Evolutionary conservation across 2,113 vertebrate genomes (phyloP), one percentile per base, ranked within the genome.

Genomic region (Lontra canadensis): DNA sequence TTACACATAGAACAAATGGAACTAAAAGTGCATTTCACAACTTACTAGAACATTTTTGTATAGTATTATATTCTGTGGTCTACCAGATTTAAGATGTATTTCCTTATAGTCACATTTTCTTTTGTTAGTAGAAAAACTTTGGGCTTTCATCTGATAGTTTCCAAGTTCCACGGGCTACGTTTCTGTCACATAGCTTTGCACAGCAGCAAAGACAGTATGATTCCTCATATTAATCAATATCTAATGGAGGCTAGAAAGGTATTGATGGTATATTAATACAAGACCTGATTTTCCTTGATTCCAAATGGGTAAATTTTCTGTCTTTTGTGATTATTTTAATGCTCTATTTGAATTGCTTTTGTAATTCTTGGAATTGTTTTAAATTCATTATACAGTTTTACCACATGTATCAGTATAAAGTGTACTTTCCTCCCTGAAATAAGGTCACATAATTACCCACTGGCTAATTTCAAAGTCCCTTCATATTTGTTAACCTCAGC

Each of bases 281-380:
- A 87, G 29, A 61, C 8, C 49, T 67, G 21, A 0, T 57, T 79
- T 87, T 65, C 18, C 5, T 26, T 81, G 17, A 14, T 44, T 78
- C 7, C 23, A 74, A 44, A 29, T 52, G 55, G 73, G 25, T 67
- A 23, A 39, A 26, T 63, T 94, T 95, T 88, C 2, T 44, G 47
- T 42, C 7, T 74, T 84, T 52, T 80, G 25, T 74, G 61, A 34
- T 44, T 39, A 79, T 84, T 76, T 88, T 81, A n/a, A 42, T 80
- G 23, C 0, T 90, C 6, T 85, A 7, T 80, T 91, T 85, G n/a
- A 61, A 76, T 69, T 67, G 0, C 3, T 9, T 1, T 84, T 88
- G 29, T 42, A 91, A 87, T 84, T 96, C 26, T 85, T 61, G 55
- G 55, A 88, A 67, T 44, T 88, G 36, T 80, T 91, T 96, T 93